phyloP scores from a whole-genome alignment of 2,888 invertebrate genomes.

The Drosophila subsilvestris region DNA sequence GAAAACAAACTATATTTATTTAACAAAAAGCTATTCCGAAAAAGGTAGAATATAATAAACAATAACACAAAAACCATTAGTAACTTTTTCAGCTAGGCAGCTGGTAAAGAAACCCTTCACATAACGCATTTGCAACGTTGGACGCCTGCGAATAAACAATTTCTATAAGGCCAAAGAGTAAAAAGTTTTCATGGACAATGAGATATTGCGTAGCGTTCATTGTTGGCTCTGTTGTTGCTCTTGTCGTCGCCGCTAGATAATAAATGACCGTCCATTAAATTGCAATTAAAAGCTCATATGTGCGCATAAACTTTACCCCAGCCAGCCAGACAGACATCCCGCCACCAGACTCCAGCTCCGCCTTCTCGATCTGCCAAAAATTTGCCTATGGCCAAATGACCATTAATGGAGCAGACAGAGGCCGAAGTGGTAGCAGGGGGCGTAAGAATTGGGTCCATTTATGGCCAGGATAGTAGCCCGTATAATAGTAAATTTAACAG shows the following conservation, averaged over 20 bases:
- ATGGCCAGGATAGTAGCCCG: conserved; percentile 73
- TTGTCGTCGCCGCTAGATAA: conserved; percentile 79
- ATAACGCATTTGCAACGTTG: conserved; percentile 45
- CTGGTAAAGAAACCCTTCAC: conserved; percentile 9
- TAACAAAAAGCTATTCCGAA: conserved; percentile 26
- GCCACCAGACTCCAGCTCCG: conserved; percentile 29
- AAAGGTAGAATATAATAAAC: conserved; percentile 40
- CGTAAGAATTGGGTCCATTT: conserved; percentile 26
- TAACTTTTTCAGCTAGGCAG: conserved; percentile 43
- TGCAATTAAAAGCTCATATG: conserved; percentile 83
- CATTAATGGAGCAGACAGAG: conserved; percentile 63
- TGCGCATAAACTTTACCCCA: conserved; percentile 76
- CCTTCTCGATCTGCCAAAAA: conserved; percentile 33
- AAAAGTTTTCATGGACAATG: conserved; percentile 65
- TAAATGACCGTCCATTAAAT: conserved; percentile 83
- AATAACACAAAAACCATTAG: conserved; percentile 42
- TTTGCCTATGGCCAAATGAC: conserved; percentile 62
- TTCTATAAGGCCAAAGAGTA: conserved; percentile 43
- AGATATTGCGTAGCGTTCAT: conserved; percentile 40
- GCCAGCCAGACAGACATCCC: conserved; percentile 2
- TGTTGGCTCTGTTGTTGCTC: conserved; percentile 43
- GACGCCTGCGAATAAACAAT: conserved; percentile 12
- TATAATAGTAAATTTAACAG: conserved; percentile 80
- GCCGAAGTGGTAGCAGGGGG: conserved; percentile 31
- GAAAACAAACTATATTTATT: conserved; percentile 43